A percentile compares a stretch with the other conserved stretches of the same genome.
These are phyloP conservation scores for Cyclargus thomasi DNA, from an alignment of 1,140 invertebrate species.

Conservation along the genomic window DNA sequence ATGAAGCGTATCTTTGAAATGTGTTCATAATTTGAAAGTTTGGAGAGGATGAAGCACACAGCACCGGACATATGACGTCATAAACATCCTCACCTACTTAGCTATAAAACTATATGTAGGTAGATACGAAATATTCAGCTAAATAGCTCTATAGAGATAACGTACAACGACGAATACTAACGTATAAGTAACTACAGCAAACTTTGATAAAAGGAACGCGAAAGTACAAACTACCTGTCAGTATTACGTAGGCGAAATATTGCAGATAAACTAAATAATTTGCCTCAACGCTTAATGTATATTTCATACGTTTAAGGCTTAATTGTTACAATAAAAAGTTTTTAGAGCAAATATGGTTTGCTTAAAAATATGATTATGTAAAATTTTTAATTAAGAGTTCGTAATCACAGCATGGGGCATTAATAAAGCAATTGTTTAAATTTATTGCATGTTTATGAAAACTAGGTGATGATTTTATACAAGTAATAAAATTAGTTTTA, in stretches of 20 bases:
- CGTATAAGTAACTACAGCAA: background rate
- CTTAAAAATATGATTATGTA: background rate
- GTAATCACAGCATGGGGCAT: background rate
- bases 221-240: background rate
- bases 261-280: background rate
- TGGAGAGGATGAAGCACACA: background rate
- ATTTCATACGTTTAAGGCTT: background rate
- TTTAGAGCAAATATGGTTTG: background rate
- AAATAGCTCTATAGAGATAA: background rate
- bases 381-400: constrained; percentile 2
- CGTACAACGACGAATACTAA: background rate
- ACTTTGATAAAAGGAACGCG: background rate
- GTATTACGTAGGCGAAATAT: no score
- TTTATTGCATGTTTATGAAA: background rate
- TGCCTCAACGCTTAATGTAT: no score
- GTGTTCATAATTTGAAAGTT: background rate
- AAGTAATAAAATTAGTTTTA: constrained; percentile 11
- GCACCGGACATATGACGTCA: background rate
- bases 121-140: background rate
- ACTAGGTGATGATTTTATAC: constrained; percentile 9
- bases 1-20: background rate
- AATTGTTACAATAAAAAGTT: background rate
- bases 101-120: background rate
- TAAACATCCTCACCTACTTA: background rate
- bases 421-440: constrained; percentile 10